Evolutionary conservation across 2,888 invertebrate species (phyloP).

Genomic region (Syrphus vitripennis): DNA sequence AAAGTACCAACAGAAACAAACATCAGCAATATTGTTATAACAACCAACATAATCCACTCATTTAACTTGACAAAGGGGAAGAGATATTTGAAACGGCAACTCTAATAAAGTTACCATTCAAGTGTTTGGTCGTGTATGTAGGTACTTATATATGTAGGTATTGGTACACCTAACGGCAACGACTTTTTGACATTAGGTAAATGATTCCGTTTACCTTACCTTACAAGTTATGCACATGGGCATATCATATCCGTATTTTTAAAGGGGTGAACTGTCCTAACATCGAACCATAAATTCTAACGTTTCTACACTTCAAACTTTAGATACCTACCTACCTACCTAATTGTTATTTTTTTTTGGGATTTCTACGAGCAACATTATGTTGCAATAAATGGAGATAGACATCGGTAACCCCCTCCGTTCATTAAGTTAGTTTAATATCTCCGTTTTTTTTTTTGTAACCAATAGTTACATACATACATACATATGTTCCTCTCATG

Average conservation of each 20-base stretch:
- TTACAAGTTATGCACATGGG: neutral
- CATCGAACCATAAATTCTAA: neutral
- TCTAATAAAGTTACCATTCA: constrained; percentile 37
- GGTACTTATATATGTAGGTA: neutral
- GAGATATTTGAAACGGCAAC: constrained; percentile 38
- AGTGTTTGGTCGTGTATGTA: neutral
- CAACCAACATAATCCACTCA: neutral
- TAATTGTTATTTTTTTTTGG: neutral
- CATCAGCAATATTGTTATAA: neutral
- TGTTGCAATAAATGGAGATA: no score
- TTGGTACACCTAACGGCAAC: constrained; percentile 56
- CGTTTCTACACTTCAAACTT: neutral
- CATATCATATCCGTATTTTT: neutral
- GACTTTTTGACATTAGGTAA: constrained; percentile 71
- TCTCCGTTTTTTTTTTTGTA: no score
- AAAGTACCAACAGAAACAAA: neutral
- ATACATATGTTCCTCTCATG: neutral
- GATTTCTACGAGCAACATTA: neutral
- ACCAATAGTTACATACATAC: no score
- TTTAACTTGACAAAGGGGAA: constrained; percentile 44
- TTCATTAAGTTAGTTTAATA: no score
- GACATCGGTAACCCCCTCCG: no score
- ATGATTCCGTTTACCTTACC: constrained; percentile 60
- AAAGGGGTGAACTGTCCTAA: neutral
- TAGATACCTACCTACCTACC: no score